Percentiles rank a stretch among this genome's conserved stretches.
These are phyloP conservation scores for Coptodon bakossiorum DNA, from an alignment of 2,113 vertebrate species.

Conservation along the genomic window DNA sequence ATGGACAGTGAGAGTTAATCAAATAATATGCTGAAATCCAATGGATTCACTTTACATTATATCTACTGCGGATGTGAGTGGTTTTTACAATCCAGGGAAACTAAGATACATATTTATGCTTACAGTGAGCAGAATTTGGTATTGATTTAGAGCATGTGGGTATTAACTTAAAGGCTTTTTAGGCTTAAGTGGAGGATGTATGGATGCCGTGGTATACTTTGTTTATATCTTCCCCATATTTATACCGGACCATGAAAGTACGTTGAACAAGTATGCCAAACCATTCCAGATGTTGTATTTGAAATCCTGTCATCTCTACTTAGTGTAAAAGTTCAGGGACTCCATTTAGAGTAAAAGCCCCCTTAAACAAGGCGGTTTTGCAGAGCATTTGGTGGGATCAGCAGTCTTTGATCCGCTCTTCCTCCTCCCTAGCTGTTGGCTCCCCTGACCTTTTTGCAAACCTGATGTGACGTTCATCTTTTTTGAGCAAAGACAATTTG, in stretches of 20 bases:
- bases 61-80: conserved; percentile 42
- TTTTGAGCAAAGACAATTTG: conserved; percentile 63
- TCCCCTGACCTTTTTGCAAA: conserved; percentile 61
- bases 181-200: conserved; percentile 43
- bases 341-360: conserved; percentile 59
- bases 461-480: conserved; percentile 63
- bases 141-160: conserved; percentile 52
- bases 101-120: conserved; percentile 46
- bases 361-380: conserved; percentile 55
- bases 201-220: conserved; percentile 35
- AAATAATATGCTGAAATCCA: conserved; percentile 13
- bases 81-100: conserved; percentile 49
- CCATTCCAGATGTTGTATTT: conserved; percentile 65
- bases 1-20: conserved; percentile 6
- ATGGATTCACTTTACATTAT: conserved; percentile 33
- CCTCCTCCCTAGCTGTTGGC: conserved; percentile 5
- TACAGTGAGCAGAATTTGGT: conserved; percentile 45
- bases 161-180: conserved; percentile 60
- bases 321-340: conserved; percentile 45
- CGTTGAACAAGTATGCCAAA: conserved; percentile 47
- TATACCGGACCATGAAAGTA: conserved; percentile 32
- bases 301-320: conserved; percentile 66
- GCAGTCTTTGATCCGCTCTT: conserved; percentile 54
- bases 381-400: conserved; percentile 50
- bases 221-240: conserved; percentile 55